Percentiles rank a stretch among this genome's conserved stretches.
Evolutionary conservation across 2,797 vertebrate species (phyloP).

Genomic region (Sarcophilus harrisii): DNA sequence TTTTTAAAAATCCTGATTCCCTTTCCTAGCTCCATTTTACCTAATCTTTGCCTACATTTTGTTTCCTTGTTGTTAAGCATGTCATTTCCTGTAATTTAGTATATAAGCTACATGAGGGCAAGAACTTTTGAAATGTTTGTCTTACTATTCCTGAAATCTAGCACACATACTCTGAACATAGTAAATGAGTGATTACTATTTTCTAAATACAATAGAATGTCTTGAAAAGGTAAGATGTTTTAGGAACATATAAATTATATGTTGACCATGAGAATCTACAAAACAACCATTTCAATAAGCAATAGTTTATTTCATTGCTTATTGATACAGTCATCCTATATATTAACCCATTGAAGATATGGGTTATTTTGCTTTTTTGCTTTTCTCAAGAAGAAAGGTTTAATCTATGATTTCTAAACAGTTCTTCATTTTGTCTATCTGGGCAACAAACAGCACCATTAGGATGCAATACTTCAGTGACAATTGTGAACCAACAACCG

Average conservation of each 20-base stretch:
- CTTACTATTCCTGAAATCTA: background rate
- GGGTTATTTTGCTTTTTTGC: background rate
- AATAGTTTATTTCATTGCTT: background rate
- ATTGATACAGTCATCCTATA: too few species aligned
- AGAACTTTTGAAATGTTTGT: background rate
- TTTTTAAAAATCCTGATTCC: background rate
- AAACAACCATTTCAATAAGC: background rate
- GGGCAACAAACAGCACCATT: background rate
- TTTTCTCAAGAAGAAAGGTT: background rate
- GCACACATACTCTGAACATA: background rate
- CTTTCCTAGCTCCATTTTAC: background rate
- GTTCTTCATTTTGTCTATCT: background rate
- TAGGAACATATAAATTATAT: background rate
- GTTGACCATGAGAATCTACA: background rate
- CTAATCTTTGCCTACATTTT: background rate
- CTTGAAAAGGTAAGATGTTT: background rate
- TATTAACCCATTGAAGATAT: background rate
- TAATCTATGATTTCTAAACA: background rate
- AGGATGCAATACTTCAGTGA: background rate
- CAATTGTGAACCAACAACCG: conserved; percentile 48
- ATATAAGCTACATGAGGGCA: background rate
- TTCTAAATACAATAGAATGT: background rate
- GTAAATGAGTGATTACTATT: background rate
- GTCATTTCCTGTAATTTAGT: background rate
- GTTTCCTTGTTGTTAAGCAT: background rate